Percentiles rank a stretch among this genome's conserved stretches.
These are phyloP conservation scores for Myanophis thanlyinensis DNA, from an alignment of 2,113 vertebrate genomes.

Conservation along the genomic window DNA sequence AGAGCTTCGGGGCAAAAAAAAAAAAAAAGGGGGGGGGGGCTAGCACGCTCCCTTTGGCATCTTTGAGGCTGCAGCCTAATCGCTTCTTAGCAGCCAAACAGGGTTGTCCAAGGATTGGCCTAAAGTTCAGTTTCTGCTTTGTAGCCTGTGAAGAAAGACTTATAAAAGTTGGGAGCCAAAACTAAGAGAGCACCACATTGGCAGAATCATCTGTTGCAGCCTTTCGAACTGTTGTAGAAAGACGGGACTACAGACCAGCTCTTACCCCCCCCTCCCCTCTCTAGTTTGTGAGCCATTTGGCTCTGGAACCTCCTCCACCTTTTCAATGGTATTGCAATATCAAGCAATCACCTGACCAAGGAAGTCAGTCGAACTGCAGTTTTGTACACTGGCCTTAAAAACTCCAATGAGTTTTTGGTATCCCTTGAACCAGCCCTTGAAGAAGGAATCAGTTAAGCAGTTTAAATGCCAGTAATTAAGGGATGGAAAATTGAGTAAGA, in stretches of 20 bases:
- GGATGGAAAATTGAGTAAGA: background rate
- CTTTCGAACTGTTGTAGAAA: too few species aligned
- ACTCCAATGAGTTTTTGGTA: background rate
- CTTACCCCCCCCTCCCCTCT: too few species aligned
- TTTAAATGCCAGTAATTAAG: background rate
- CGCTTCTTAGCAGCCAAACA: background rate
- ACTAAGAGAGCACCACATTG: too few species aligned
- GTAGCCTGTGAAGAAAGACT: background rate
- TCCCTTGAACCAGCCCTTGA: background rate
- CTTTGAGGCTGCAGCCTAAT: background rate
- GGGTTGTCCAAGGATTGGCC: background rate
- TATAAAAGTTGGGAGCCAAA: background rate
- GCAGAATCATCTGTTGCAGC: background rate
- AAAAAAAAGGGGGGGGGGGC: background rate
- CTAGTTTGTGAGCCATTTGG: too few species aligned
- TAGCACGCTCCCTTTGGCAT: background rate
- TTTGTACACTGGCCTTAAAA: background rate
- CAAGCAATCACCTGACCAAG: background rate
- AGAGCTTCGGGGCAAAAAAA: background rate
- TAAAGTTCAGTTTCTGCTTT: background rate
- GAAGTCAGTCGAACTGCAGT: background rate
- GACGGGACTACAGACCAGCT: too few species aligned
- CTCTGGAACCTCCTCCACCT: background rate
- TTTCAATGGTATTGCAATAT: background rate
- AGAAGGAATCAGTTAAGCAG: background rate